Evolutionary conservation across 1,140 invertebrate species (phyloP).

Genomic region (Drosophila sturtevanti): DNA sequence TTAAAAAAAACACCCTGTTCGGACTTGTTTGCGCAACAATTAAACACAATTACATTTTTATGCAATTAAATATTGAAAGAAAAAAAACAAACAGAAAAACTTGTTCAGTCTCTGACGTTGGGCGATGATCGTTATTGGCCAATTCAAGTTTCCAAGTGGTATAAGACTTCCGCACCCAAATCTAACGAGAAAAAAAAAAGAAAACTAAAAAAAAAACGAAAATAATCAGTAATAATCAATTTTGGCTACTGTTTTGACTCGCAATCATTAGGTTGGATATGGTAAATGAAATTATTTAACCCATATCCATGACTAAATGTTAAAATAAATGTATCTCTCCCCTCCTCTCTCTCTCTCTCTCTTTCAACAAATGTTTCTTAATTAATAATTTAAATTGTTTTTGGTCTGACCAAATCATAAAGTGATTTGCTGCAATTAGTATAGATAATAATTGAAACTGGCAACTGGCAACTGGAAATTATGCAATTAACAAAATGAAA

Average conservation of each 20-base stretch:
- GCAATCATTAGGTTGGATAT: conserved; percentile 2
- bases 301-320: not conserved
- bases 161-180: conserved; percentile 49
- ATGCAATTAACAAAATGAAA: conserved; percentile 56
- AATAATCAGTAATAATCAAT: conserved; percentile 30
- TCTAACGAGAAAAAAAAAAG: no score
- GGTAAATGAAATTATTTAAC: conserved; percentile 23
- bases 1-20: conserved; percentile 55
- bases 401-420: conserved; percentile 42
- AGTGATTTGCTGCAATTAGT: conserved; percentile 72
- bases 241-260: conserved; percentile 48
- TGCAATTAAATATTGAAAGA: conserved; percentile 73
- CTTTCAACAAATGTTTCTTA: conserved; percentile 32
- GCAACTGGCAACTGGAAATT: conserved; percentile 53
- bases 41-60: conserved; percentile 69
- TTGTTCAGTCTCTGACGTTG: conserved; percentile 37
- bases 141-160: conserved; percentile 26
- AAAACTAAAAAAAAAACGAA: no score
- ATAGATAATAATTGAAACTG: conserved; percentile 58
- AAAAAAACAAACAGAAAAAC: no score
- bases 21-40: conserved; percentile 67
- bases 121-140: conserved; percentile 23
- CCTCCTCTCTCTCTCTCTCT: no score
- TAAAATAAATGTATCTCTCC: not conserved
- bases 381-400: conserved; percentile 56